A percentile compares a stretch with the other conserved stretches of the same genome.
phyloP scores from a whole-genome alignment of 2,797 vertebrate genomes.

The Amphiprion clarkii region DNA sequence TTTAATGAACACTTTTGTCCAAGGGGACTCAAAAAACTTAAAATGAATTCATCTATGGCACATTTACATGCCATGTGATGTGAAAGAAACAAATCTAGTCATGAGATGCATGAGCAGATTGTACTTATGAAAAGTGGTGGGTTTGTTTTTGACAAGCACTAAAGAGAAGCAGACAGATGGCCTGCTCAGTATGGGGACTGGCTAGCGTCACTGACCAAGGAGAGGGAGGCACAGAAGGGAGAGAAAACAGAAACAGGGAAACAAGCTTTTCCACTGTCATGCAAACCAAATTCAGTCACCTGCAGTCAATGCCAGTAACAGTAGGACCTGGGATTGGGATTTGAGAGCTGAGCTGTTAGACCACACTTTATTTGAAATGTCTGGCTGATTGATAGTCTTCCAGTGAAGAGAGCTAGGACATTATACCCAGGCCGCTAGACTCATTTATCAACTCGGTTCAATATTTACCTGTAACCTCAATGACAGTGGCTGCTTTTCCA shows the following conservation, averaged over 20 bases:
- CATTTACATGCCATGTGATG: conserved; percentile 41
- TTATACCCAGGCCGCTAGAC: conserved; percentile 42
- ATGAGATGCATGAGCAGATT: conserved; percentile 49
- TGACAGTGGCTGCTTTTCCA: conserved; percentile 56
- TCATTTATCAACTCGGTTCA: conserved; percentile 72
- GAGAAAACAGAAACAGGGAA: conserved; percentile 59
- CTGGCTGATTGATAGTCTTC: conserved; percentile 72
- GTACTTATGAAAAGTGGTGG: conserved; percentile 66
- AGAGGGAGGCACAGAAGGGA: conserved; percentile 66
- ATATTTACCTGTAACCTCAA: conserved; percentile 71
- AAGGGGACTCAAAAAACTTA: conserved; percentile 1
- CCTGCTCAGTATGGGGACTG: conserved; percentile 78
- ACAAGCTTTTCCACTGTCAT: conserved; percentile 61
- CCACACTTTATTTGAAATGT: conserved; percentile 70
- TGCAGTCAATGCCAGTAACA: conserved; percentile 61
- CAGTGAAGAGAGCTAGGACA: conserved; percentile 46
- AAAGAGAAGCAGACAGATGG: conserved; percentile 82
- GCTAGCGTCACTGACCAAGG: conserved; percentile 69
- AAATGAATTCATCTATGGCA: conserved; percentile 42
- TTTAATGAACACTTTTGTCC: conserved; percentile 27
- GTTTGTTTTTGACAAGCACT: conserved; percentile 73
- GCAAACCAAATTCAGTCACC: conserved; percentile 63
- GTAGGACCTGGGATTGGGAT: conserved; percentile 52
- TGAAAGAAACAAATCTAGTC: conserved; percentile 41
- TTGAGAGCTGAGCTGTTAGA: conserved; percentile 54